Evolutionary conservation across 2,888 invertebrate genomes (phyloP), one percentile per base, ranked within the genome.

Genomic region (Drosophila recens): DNA sequence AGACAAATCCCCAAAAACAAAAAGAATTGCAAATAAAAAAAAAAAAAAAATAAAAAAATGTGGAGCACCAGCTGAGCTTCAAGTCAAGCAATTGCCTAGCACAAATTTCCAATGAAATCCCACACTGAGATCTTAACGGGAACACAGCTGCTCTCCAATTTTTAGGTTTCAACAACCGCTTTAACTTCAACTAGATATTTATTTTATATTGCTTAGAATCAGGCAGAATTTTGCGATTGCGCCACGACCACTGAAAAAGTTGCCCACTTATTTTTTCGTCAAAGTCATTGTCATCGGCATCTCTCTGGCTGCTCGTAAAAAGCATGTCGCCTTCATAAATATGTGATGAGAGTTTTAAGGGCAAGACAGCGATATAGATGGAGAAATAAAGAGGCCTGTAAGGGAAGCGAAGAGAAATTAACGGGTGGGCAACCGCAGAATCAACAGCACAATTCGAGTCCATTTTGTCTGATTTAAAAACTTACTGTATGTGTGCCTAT

Each of bases 281-380:
- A 27, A 11, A 34, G 46, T 67, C 75, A 72, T 79, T 76, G 76
- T 86, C 80, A 63, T 84, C 70, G 68, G 68, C 70, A 64, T 51
- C 30, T 58, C 72, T 59, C 69, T 57, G 45, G 78, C 30, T 54
- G 64, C 59, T 68, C 82, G 75, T 75, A 78, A 61, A 72, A 68
- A 71, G 81, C 75, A 75, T 74, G 81, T 80, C 72, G 78, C 70
- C 84, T 77, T 83, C 81, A 82, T 82, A 82, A 82, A 82, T 86
- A 86, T 82, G 72, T 75, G 83, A 86, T 82, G 82, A 83, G 84
- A 45, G 15, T 56, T 53, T 49, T 51, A 49, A 57, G 17, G 62
- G 36, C 23, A 33, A 27, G 49, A 51, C 23, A 61, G 42, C 27
- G 13, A 42, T 42, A 38, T 8, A 53, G 48, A 20, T 11, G 4